Percentiles rank a stretch among this genome's conserved stretches.
phyloP scores from a whole-genome alignment of 2,113 vertebrate species.

The Lepisosteus oculatus region DNA sequence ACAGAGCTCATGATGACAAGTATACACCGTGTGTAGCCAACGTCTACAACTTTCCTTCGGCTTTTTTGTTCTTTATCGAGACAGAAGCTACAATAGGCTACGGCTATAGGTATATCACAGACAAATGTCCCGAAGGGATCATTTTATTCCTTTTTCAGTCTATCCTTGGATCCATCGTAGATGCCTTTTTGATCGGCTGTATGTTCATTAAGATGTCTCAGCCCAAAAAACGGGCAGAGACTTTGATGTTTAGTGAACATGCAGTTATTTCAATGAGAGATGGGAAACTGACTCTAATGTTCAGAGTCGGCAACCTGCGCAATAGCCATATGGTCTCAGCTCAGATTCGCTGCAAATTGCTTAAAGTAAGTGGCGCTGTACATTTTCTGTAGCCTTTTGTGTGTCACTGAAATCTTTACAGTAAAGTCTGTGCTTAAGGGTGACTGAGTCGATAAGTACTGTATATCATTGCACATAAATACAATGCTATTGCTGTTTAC shows the following conservation, averaged over 20 bases:
- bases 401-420: background rate
- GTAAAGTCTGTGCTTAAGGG: background rate
- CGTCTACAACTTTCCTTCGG: conserved; percentile 97
- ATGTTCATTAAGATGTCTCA: conserved; percentile 99
- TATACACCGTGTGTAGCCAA: conserved; percentile 98
- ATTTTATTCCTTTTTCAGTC: conserved; percentile 98
- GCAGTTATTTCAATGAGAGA: conserved; percentile 96
- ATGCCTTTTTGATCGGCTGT: conserved; percentile 96
- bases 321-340: conserved; percentile 99
- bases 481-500: background rate
- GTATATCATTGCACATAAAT: background rate
- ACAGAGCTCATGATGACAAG: conserved; percentile 85
- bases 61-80: conserved; percentile 97
- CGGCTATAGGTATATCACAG: conserved; percentile 95
- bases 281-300: conserved; percentile 97
- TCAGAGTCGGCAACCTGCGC: conserved; percentile 95
- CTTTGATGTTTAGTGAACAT: conserved; percentile 96
- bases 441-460: background rate
- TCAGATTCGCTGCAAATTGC: conserved; percentile 97
- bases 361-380: conserved; percentile 79
- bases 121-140: conserved; percentile 97
- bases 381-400: conserved; percentile 4
- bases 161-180: conserved; percentile 95
- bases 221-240: conserved; percentile 96
- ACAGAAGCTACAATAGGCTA: conserved; percentile 98